Percentiles rank a stretch among this genome's conserved stretches.
Evolutionary conservation across 2,888 invertebrate species (phyloP).

Genomic region (Dione vanillae): DNA sequence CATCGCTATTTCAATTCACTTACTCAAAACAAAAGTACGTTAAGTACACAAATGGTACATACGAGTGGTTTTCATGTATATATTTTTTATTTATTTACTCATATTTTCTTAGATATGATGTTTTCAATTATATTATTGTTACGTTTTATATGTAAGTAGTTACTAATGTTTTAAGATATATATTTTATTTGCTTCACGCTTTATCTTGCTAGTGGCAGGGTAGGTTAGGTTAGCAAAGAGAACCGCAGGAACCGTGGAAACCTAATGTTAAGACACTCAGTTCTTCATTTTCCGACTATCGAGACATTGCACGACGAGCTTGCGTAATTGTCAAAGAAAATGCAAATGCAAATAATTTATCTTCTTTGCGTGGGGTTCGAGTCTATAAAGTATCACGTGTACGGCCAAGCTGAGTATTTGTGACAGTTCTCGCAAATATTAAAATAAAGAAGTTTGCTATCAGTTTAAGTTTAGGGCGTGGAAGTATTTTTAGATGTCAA

Average conservation of each 20-base stretch:
- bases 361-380: too few species aligned
- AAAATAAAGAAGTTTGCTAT: too few species aligned
- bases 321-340: too few species aligned
- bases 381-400: too few species aligned
- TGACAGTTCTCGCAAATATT: too few species aligned
- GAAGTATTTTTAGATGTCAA: too few species aligned
- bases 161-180: neutral
- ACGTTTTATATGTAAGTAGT: too few species aligned
- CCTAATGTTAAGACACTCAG: neutral
- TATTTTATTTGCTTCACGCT: neutral
- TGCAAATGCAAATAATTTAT: too few species aligned
- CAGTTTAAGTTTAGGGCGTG: too few species aligned
- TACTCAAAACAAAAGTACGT: slow-evolving; percentile 28
- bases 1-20: slow-evolving; percentile 29
- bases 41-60: slow-evolving; percentile 16
- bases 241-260: too few species aligned
- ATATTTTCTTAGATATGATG: neutral
- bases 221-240: too few species aligned
- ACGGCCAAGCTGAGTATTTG: too few species aligned
- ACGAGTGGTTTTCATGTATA: slow-evolving; percentile 2
- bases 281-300: neutral
- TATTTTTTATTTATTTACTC: neutral
- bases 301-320: neutral
- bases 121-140: neutral
- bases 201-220: neutral